phyloP scores from a whole-genome alignment of 1,140 invertebrate species.

The Heterodera carotae region DNA sequence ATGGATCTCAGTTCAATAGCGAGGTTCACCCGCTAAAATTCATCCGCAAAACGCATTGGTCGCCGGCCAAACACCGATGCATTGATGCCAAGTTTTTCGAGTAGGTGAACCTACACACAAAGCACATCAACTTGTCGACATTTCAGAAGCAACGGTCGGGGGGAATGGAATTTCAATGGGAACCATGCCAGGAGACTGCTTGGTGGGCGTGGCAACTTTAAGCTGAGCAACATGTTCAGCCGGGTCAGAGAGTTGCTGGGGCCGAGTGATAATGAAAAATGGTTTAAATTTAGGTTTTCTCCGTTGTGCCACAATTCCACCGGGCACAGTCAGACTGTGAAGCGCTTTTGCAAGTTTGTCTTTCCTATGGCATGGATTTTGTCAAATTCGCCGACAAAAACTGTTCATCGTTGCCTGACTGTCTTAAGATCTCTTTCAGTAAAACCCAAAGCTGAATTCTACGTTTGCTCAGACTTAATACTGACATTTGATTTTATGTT shows the following conservation, averaged over 20 bases:
- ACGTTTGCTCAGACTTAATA: slow-evolving; percentile 3
- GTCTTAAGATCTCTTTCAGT: neutral
- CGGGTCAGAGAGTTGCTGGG: neutral
- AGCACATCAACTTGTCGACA: neutral
- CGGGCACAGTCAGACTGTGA: slow-evolving; percentile 30
- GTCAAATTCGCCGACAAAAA: slow-evolving; percentile 26
- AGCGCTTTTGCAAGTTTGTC: slow-evolving; percentile 32
- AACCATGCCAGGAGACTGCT: slow-evolving; percentile 11
- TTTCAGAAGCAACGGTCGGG: slow-evolving; percentile 25
- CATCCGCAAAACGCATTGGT: slow-evolving; percentile 39
- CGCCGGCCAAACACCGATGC: slow-evolving; percentile 38
- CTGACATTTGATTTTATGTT: neutral
- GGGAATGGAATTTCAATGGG: slow-evolving; percentile 34
- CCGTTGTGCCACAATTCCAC: slow-evolving; percentile 9
- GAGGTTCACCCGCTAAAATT: slow-evolving; percentile 26
- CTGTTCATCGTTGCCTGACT: neutral
- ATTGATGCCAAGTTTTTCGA: slow-evolving; percentile 35
- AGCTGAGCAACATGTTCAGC: slow-evolving; percentile 4
- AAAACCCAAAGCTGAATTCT: neutral
- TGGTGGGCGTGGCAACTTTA: slow-evolving; percentile 3
- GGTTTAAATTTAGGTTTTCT: slow-evolving; percentile 24
- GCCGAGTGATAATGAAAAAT: neutral
- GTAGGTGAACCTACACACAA: neutral
- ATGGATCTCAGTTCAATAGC: neutral
- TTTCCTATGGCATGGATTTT: slow-evolving; percentile 39